A percentile compares a stretch with the other conserved stretches of the same genome.
phyloP scores from a whole-genome alignment of 2,797 vertebrate species.

The Cyprinodon diabolis region DNA sequence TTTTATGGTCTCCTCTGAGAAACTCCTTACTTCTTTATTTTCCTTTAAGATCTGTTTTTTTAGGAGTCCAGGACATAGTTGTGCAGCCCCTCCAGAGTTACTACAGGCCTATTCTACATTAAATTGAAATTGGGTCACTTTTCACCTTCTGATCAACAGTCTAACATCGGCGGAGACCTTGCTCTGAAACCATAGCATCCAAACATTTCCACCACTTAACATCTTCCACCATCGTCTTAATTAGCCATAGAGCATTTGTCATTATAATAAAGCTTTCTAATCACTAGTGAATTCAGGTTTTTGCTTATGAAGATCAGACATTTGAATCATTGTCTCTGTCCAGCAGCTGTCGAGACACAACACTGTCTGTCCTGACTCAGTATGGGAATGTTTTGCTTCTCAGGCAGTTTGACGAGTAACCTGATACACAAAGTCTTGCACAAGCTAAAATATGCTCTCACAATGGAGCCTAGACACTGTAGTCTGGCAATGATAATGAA shows the following conservation, averaged over 20 bases:
- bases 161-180: not conserved
- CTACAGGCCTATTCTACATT: too few species aligned
- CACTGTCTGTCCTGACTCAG: not conserved
- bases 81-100: too few species aligned
- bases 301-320: not conserved
- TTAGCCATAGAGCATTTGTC: not conserved
- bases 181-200: not conserved
- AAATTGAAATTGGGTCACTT: too few species aligned
- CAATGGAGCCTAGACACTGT: not conserved
- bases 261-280: not conserved
- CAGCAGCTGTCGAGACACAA: not conserved
- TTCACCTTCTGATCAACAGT: not conserved
- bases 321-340: constrained; percentile 51
- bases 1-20: too few species aligned
- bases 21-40: too few species aligned
- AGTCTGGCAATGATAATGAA: not conserved
- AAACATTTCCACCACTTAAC: not conserved
- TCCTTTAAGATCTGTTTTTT: too few species aligned
- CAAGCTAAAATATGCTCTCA: not conserved
- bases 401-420: not conserved
- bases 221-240: not conserved
- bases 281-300: not conserved
- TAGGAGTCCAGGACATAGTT: too few species aligned
- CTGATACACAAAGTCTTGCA: not conserved
- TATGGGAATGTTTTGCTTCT: constrained; percentile 4